phyloP scores from a whole-genome alignment of 2,888 invertebrate genomes.

The Gordius sp. region DNA sequence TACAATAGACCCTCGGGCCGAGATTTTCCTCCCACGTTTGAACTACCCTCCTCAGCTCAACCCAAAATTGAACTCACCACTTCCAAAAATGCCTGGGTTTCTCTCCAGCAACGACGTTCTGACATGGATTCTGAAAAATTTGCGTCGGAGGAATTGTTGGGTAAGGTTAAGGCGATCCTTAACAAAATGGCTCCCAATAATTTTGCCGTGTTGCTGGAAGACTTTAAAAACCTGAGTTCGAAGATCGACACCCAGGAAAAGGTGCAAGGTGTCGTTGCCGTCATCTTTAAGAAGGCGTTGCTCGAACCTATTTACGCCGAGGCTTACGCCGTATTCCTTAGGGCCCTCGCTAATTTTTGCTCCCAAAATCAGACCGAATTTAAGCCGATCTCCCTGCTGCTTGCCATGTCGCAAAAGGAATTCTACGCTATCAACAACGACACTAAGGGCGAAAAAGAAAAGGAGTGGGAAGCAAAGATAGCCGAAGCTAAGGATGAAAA shows the following conservation, averaged over 20 bases:
- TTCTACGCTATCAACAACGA: background rate
- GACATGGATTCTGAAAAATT: conserved; percentile 8
- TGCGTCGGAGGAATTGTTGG: background rate
- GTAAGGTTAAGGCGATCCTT: conserved; percentile 2
- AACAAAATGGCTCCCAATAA: conserved; percentile 13
- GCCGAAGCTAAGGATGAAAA: background rate
- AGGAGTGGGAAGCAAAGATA: conserved; percentile 1
- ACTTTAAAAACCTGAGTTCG: background rate
- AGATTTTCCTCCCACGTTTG: too few relatives aligned
- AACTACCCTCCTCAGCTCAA: too few relatives aligned
- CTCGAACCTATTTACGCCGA: conserved; percentile 13
- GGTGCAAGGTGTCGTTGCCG: background rate
- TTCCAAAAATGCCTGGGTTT: conserved; percentile 3
- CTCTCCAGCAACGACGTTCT: background rate
- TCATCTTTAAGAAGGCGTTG: background rate
- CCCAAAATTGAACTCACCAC: background rate
- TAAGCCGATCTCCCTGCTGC: background rate
- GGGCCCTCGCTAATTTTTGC: background rate
- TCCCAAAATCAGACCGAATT: background rate
- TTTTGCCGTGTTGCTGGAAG: background rate
- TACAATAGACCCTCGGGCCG: too few relatives aligned
- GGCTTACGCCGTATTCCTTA: background rate
- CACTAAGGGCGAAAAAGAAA: background rate
- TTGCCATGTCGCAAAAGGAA: background rate
- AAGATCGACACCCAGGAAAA: background rate